phyloP scores from a whole-genome alignment of 1,140 invertebrate species.

The Drosophila cardini region DNA sequence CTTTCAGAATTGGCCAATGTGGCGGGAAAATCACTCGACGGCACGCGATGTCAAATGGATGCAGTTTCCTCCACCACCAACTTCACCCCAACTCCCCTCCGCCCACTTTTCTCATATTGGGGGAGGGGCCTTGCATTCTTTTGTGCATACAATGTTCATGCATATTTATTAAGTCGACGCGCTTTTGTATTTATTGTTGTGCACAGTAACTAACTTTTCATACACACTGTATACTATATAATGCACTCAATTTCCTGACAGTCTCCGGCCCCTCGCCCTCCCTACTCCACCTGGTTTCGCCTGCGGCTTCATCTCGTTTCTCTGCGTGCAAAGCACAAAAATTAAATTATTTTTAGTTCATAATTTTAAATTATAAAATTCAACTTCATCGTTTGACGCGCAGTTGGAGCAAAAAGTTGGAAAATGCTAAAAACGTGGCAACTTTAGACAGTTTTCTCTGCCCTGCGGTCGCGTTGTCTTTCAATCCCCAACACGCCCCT shows the following conservation, averaged over 20 bases:
- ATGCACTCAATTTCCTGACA: conserved; percentile 74
- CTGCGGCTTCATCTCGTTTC: conserved; percentile 35
- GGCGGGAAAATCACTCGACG: conserved; percentile 70
- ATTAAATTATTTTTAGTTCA: conserved; percentile 81
- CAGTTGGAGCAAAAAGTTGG: conserved; percentile 33
- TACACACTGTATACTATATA: conserved; percentile 48
- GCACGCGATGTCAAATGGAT: conserved; percentile 77
- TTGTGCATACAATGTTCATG: conserved; percentile 75
- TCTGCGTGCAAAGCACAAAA: conserved; percentile 76
- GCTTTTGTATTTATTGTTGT: conserved; percentile 74
- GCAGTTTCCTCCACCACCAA: conserved; percentile 8
- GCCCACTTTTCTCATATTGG: not conserved
- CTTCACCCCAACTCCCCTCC: not conserved
- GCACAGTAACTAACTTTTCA: conserved; percentile 60
- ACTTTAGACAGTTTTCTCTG: conserved; percentile 46
- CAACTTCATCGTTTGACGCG: conserved; percentile 44
- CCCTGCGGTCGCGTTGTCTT: conserved; percentile 48
- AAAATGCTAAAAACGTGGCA: conserved; percentile 56
- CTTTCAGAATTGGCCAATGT: conserved; percentile 74
- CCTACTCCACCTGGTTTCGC: conserved; percentile 18
- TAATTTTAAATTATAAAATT: conserved; percentile 81
- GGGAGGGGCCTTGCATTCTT: conserved; percentile 67
- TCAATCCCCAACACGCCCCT: not conserved
- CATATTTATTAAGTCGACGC: conserved; percentile 77
- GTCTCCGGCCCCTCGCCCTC: conserved; percentile 25